Evolutionary conservation across 2,797 vertebrate species (phyloP).

Genomic region (Diplodus puntazzo): DNA sequence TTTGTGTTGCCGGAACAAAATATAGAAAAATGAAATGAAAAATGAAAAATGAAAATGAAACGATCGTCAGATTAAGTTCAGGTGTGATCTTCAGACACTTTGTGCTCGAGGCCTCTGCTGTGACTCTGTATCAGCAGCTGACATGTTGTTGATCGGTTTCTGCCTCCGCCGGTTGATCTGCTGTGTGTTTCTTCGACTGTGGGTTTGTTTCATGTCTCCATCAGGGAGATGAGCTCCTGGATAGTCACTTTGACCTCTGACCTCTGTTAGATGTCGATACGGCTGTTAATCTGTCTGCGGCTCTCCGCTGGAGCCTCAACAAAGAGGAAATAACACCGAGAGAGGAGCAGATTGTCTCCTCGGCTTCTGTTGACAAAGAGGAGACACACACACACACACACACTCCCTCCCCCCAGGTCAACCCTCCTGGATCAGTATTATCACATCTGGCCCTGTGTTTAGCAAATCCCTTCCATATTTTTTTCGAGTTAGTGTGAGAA

Average conservation of each 20-base stretch:
- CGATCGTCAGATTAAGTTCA: too few species aligned
- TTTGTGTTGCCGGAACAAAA: too few species aligned
- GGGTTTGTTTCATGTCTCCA: neutral
- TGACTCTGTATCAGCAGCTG: neutral
- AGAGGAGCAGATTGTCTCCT: slow-evolving; percentile 21
- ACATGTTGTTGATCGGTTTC: neutral
- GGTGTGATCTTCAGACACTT: too few species aligned
- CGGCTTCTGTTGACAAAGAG: slow-evolving; percentile 26
- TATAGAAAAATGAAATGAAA: too few species aligned
- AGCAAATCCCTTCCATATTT: slow-evolving; percentile 68
- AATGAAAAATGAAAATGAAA: too few species aligned
- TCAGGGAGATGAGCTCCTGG: slow-evolving; percentile 3
- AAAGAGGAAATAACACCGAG: slow-evolving; percentile 11
- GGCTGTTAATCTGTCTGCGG: slow-evolving; percentile 23
- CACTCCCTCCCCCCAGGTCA: slow-evolving; percentile 13
- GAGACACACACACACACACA: slow-evolving; percentile 23
- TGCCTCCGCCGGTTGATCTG: neutral
- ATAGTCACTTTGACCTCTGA: slow-evolving; percentile 34
- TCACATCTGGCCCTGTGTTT: slow-evolving; percentile 55
- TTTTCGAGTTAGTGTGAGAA: slow-evolving; percentile 51
- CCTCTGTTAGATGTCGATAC: slow-evolving; percentile 19
- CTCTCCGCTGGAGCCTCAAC: slow-evolving; percentile 10
- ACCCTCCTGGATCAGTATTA: slow-evolving; percentile 40
- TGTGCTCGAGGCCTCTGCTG: too few species aligned
- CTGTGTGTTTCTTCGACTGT: neutral